Evolutionary conservation across 2,888 invertebrate genomes (phyloP), one percentile per base, ranked within the genome.

Genomic region (Rhabditoides inermis): DNA sequence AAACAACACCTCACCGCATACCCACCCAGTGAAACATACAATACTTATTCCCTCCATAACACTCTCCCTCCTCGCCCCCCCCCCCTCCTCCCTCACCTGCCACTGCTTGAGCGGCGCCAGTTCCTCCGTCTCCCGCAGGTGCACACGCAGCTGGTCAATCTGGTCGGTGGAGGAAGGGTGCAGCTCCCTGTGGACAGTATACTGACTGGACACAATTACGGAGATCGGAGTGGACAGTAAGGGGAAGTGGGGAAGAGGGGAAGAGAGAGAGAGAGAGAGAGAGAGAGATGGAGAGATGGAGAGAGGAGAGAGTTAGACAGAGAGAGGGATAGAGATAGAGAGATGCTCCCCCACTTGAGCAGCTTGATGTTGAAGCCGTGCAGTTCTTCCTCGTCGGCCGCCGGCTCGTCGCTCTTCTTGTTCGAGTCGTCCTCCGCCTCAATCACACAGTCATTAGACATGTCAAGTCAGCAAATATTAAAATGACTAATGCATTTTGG

Each of bases 61-160:
- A n/a, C n/a, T n/a, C n/a, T n/a, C n/a, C n/a, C n/a, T n/a, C n/a
- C n/a, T n/a, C n/a, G n/a, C n/a, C n/a, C n/a, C n/a, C n/a, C n/a
- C n/a, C n/a, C n/a, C n/a, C n/a, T n/a, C n/a, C n/a, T 76, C 81
- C 70, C 82, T 81, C 28, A 82, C 70, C 66, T 82, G 80, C 82
- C 82, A 82, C 2, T 92, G 92, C 80, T 98, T 98, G 25, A 98
- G 81, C 2, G 92, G 90, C 3, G 88, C 87, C 71, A 98, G 82
- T 79, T 95, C 94, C 69, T 88, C 88, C 20, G 86, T 85, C 69
- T 92, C 90, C 5, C 88, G 82, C 47, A 98, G 79, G 75, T 88
- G 85, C 40, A 84, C 84, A 51, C 86, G 85, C 68, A 94, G 84
- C 51, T 86, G 84, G 64, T 88, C 86, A 57, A 98, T 79, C 0